These are phyloP conservation scores for Mastomys coucha DNA, from an alignment of 2,113 vertebrate genomes.

Conservation along the genomic window DNA sequence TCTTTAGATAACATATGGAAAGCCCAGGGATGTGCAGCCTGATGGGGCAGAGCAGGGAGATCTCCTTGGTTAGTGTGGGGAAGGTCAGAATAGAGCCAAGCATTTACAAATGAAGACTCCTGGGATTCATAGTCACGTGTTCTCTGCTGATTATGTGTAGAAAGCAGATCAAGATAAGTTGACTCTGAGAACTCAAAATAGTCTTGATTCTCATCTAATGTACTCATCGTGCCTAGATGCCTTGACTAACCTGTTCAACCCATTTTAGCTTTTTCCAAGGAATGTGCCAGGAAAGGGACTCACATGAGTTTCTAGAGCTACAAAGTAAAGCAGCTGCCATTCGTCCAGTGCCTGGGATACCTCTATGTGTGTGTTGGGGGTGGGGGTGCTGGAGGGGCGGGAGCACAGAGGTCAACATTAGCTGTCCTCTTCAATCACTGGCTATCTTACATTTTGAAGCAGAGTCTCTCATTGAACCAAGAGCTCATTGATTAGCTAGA, in stretches of 20 bases:
- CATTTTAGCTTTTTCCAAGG: not conserved
- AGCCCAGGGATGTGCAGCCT: not conserved
- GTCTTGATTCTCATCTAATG: not conserved
- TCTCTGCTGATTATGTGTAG: conserved; percentile 28
- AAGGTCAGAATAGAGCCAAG: conserved; percentile 3
- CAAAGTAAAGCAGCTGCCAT: not conserved
- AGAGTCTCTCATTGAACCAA: not conserved
- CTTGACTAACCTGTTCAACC: not conserved
- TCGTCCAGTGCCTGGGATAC: not conserved
- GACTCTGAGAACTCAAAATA: conserved; percentile 30
- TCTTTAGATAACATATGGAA: not conserved
- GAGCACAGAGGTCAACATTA: not conserved
- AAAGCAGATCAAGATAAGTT: not conserved
- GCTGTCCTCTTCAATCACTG: not conserved
- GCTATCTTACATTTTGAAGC: not conserved
- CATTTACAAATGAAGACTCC: not conserved
- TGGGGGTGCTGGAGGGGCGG: not conserved
- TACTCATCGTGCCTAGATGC: not conserved
- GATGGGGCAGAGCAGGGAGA: not conserved
- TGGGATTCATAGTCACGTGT: not conserved
- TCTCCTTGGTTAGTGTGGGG: not conserved
- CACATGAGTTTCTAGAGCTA: not conserved
- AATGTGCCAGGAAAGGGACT: not conserved
- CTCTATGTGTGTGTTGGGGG: not conserved
- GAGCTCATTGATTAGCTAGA: not conserved